A percentile compares a stretch with the other conserved stretches of the same genome.
These are phyloP conservation scores for Anastatus disparis DNA, from an alignment of 1,140 invertebrate species.

Conservation along the genomic window DNA sequence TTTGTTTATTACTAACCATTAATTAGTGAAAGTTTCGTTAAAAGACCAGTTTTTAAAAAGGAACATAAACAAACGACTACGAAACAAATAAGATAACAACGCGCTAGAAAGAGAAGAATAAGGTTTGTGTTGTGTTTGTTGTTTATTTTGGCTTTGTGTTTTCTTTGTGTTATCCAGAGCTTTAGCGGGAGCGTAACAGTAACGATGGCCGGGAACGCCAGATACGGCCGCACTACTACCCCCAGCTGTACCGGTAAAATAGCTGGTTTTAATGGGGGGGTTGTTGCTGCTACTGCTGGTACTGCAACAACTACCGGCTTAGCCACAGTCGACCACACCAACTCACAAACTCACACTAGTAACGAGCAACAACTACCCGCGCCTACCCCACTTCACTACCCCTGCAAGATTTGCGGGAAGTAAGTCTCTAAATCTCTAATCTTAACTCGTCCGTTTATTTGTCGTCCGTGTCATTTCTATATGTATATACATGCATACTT, in stretches of 20 bases:
- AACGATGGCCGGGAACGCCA: slow-evolving; percentile 77
- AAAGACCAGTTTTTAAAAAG: neutral
- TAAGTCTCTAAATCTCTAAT: slow-evolving; percentile 74
- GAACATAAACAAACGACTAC: neutral
- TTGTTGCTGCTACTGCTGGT: no score
- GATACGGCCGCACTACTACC: slow-evolving; percentile 2
- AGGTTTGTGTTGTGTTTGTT: slow-evolving; percentile 64
- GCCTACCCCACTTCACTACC: slow-evolving; percentile 74
- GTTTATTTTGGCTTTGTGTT: slow-evolving; percentile 69
- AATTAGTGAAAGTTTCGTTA: neutral
- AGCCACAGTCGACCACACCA: slow-evolving; percentile 68
- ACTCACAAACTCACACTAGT: slow-evolving; percentile 70
- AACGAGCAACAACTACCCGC: slow-evolving; percentile 67
- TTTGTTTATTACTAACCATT: slow-evolving; percentile 13
- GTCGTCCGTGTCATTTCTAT: neutral
- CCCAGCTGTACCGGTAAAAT: slow-evolving; percentile 74
- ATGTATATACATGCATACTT: no score
- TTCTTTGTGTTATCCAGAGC: slow-evolving; percentile 74
- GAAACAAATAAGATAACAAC: neutral
- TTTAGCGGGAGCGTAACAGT: slow-evolving; percentile 82
- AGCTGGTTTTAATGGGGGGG: no score
- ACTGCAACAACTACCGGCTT: slow-evolving; percentile 64
- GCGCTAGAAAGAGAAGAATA: slow-evolving; percentile 16
- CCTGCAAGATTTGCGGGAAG: slow-evolving; percentile 98
- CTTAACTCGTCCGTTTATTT: slow-evolving; percentile 36